These are phyloP conservation scores for Engraulis encrasicolus DNA, from an alignment of 2,113 vertebrate genomes.

Conservation along the genomic window DNA sequence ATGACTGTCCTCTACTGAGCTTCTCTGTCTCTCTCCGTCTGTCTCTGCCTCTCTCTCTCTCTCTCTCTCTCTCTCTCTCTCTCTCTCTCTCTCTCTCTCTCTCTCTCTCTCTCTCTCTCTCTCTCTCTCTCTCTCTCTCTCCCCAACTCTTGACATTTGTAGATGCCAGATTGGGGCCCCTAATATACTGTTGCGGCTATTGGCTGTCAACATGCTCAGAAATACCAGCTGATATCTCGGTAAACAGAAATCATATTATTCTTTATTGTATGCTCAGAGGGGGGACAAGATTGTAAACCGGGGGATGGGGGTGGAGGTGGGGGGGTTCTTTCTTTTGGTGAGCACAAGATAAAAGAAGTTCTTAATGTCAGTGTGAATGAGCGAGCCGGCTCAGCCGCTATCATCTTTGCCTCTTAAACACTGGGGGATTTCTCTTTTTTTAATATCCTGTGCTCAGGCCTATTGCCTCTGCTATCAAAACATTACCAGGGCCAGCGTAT, in stretches of 20 bases:
- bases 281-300: constrained; percentile 80
- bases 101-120: constrained; percentile 46
- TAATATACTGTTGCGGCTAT: constrained; percentile 79
- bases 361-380: constrained; percentile 90
- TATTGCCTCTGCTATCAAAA: constrained; percentile 42
- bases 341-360: constrained; percentile 86
- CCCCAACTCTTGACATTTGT: constrained; percentile 85
- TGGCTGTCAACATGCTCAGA: constrained; percentile 81
- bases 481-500: constrained; percentile 47
- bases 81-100: constrained; percentile 57
- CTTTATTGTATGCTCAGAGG: constrained; percentile 84
- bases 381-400: constrained; percentile 50
- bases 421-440: constrained; percentile 68
- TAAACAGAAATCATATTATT: constrained; percentile 91
- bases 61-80: constrained; percentile 62
- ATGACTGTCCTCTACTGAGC: constrained; percentile 62
- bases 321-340: constrained; percentile 78
- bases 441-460: constrained; percentile 71
- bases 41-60: constrained; percentile 59
- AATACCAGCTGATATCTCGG: constrained; percentile 91
- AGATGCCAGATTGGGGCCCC: constrained; percentile 88
- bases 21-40: constrained; percentile 43
- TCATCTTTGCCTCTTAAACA: constrained; percentile 59
- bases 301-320: too few relatives aligned
- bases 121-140: constrained; percentile 48